These are phyloP conservation scores for Poeciliopsis gracilis DNA, from an alignment of 2,797 vertebrate genomes.

Conservation along the genomic window DNA sequence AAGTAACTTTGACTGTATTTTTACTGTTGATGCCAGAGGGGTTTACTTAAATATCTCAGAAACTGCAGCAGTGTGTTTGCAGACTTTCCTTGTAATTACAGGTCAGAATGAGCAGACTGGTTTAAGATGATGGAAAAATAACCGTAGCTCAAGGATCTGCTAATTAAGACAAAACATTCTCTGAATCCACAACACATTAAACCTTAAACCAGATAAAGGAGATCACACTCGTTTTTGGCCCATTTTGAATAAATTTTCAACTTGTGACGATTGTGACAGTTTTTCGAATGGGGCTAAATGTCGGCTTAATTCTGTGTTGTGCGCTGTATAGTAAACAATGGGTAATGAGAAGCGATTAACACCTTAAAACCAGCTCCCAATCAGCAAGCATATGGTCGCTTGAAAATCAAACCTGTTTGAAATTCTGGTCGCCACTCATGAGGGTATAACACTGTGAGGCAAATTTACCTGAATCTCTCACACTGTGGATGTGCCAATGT, in stretches of 20 bases:
- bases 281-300: neutral
- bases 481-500: neutral
- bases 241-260: neutral
- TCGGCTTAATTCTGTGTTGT: neutral
- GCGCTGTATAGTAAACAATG: neutral
- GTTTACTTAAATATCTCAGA: neutral
- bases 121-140: neutral
- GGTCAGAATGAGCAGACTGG: neutral
- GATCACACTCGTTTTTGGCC: neutral
- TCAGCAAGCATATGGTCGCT: neutral
- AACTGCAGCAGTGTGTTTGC: neutral
- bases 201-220: neutral
- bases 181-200: neutral
- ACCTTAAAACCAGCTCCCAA: neutral
- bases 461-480: neutral
- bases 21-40: neutral
- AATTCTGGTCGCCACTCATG: neutral
- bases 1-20: neutral
- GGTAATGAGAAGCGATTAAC: neutral
- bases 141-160: neutral
- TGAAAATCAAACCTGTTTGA: neutral
- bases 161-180: neutral
- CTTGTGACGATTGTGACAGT: neutral
- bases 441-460: neutral
- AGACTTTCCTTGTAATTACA: neutral